Conservation (phyloP, 2,888 invertebrate genomes). For the Drosophila paracracens region DNA sequence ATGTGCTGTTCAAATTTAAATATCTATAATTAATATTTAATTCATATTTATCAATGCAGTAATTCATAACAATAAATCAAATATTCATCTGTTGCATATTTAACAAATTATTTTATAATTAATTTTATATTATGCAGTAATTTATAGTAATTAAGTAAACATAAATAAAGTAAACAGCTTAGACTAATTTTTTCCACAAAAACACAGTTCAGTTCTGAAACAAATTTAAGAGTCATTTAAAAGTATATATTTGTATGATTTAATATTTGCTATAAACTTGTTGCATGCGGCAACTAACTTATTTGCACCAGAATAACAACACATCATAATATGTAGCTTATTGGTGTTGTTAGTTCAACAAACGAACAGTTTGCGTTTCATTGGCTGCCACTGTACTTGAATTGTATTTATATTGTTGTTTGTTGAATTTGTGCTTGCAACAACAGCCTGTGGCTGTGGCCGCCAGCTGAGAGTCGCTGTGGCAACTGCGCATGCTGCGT, state of each 20-base stretch:
- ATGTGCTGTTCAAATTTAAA: not conserved
- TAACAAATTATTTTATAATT: too few relatives aligned
- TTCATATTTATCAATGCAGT: not conserved
- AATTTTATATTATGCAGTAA: not conserved
- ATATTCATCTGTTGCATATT: not conserved
- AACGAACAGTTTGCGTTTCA: not conserved
- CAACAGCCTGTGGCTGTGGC: constrained; percentile 58
- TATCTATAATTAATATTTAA: not conserved
- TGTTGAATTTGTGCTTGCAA: constrained; percentile 40
- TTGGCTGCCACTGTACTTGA: constrained; percentile 45
- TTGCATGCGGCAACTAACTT: not conserved
- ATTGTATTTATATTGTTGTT: constrained; percentile 45
- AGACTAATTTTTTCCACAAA: not conserved
- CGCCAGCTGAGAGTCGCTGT: constrained; percentile 55
- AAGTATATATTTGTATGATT: not conserved
- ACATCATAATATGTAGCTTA: not conserved
- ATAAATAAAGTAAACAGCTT: not conserved
- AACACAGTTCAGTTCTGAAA: not conserved
- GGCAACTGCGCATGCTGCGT: constrained; percentile 68
- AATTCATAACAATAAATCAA: not conserved
- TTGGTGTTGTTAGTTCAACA: not conserved
- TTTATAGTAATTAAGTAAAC: not conserved
- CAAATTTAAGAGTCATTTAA: not conserved
- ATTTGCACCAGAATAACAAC: not conserved
- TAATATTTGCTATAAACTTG: not conserved